Conservation (phyloP, 1,140 invertebrate genomes). For the Agraylea sexmaculata region DNA sequence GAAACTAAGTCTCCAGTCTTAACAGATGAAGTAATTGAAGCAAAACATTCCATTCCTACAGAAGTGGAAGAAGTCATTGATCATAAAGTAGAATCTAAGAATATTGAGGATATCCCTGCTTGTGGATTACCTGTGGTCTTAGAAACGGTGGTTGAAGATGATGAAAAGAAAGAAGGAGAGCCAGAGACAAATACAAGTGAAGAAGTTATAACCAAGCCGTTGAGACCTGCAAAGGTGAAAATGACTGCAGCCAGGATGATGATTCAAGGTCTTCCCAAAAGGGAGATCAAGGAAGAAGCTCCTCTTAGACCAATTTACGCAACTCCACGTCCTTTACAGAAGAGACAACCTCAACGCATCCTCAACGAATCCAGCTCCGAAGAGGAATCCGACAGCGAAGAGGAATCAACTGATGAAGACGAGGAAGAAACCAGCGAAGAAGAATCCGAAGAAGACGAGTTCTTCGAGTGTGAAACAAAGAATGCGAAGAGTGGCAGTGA, state of each 20-base stretch:
- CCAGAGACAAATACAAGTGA: background rate
- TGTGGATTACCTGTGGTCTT: no score
- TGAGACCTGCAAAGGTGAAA: background rate
- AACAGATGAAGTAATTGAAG: no score
- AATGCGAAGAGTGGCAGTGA: constrained; percentile 25
- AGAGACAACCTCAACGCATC: constrained; percentile 32
- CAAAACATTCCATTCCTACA: no score
- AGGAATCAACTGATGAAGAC: constrained; percentile 24
- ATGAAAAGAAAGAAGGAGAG: background rate
- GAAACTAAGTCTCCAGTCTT: no score
- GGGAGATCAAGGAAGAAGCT: constrained; percentile 40
- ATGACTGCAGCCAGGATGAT: background rate
- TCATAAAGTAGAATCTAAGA: no score
- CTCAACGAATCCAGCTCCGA: constrained; percentile 34
- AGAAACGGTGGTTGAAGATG: background rate
- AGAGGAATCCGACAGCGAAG: constrained; percentile 25
- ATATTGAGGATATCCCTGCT: no score
- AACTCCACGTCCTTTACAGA: constrained; percentile 45
- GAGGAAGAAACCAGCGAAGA: constrained; percentile 26
- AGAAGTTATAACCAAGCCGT: background rate
- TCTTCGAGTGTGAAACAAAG: constrained; percentile 32
- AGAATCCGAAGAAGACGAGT: constrained; percentile 25
- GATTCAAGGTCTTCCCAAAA: constrained; percentile 6
- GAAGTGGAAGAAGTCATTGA: background rate
- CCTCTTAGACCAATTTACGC: constrained; percentile 41